These are phyloP conservation scores for Drosophila colorata DNA, from an alignment of 2,888 invertebrate species.

Conservation along the genomic window DNA sequence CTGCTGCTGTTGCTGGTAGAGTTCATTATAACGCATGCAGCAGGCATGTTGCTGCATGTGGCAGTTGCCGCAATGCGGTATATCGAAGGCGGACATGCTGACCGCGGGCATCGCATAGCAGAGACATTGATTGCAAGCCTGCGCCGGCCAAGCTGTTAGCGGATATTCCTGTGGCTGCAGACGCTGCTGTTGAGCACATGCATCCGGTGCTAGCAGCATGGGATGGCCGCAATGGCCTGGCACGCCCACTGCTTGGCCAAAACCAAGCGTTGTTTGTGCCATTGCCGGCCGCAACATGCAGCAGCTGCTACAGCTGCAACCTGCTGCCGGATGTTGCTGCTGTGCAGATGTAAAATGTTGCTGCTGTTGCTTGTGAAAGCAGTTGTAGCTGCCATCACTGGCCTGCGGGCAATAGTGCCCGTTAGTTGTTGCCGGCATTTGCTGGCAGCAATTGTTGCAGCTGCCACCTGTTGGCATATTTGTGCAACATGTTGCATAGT, in stretches of 20 bases:
- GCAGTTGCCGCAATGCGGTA: constrained; percentile 19
- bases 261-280: constrained; percentile 21
- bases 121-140: constrained; percentile 2
- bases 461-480: neutral
- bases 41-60: constrained; percentile 11
- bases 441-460: constrained; percentile 38
- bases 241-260: neutral
- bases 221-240: constrained; percentile 13
- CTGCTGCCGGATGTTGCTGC: constrained; percentile 15
- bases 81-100: constrained; percentile 12
- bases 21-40: constrained; percentile 1
- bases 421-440: constrained; percentile 4
- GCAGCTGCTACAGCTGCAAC: constrained; percentile 32
- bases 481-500: too few relatives aligned
- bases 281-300: constrained; percentile 29
- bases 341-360: neutral
- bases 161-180: constrained; percentile 11
- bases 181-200: constrained; percentile 3
- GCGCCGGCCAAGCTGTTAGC: constrained; percentile 3
- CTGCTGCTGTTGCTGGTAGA: neutral
- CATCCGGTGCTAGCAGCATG: constrained; percentile 13
- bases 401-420: constrained; percentile 7
- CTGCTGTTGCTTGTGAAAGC: neutral
- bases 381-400: neutral
- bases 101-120: constrained; percentile 23